A percentile compares a stretch with the other conserved stretches of the same genome.
phyloP scores from a whole-genome alignment of 1,140 invertebrate species.

The Maniola jurtina region DNA sequence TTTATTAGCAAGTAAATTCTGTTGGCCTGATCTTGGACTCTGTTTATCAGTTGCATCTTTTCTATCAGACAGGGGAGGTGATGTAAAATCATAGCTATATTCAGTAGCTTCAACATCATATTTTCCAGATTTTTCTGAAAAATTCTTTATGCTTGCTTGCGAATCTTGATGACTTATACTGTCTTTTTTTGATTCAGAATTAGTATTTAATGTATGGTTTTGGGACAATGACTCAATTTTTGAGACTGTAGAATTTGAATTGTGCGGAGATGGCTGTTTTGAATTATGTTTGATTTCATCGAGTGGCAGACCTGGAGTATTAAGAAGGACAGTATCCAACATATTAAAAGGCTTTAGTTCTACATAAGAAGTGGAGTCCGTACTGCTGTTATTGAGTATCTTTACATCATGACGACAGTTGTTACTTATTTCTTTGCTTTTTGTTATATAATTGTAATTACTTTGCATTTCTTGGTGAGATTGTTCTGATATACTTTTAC shows the following conservation, averaged over 20 bases:
- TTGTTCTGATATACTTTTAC: conserved; percentile 22
- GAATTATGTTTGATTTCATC: conserved; percentile 27
- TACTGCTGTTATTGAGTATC: conserved; percentile 50
- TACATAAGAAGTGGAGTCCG: conserved; percentile 67
- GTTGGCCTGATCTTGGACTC: conserved; percentile 33
- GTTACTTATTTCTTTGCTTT: conserved; percentile 20
- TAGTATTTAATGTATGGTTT: conserved; percentile 39
- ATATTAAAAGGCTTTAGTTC: conserved; percentile 61
- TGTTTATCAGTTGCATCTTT: conserved; percentile 37
- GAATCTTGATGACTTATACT: conserved; percentile 28
- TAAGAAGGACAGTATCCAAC: conserved; percentile 55
- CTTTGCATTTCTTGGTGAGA: conserved; percentile 14
- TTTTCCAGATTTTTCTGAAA: conserved; percentile 37
- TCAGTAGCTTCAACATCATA: conserved; percentile 52
- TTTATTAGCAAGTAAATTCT: conserved; percentile 31
- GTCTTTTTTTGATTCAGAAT: conserved; percentile 38
- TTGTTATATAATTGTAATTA: conserved; percentile 15
- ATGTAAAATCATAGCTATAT: conserved; percentile 65
- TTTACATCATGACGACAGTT: conserved; percentile 38
- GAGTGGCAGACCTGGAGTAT: conserved; percentile 50
- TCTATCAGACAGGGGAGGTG: conserved; percentile 45
- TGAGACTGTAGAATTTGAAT: conserved; percentile 26
- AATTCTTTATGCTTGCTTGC: conserved; percentile 39
- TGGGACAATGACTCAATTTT: conserved; percentile 40
- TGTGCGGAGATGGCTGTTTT: conserved; percentile 24